phyloP scores from a whole-genome alignment of 2,888 invertebrate genomes.

The Desoria tigrina region DNA sequence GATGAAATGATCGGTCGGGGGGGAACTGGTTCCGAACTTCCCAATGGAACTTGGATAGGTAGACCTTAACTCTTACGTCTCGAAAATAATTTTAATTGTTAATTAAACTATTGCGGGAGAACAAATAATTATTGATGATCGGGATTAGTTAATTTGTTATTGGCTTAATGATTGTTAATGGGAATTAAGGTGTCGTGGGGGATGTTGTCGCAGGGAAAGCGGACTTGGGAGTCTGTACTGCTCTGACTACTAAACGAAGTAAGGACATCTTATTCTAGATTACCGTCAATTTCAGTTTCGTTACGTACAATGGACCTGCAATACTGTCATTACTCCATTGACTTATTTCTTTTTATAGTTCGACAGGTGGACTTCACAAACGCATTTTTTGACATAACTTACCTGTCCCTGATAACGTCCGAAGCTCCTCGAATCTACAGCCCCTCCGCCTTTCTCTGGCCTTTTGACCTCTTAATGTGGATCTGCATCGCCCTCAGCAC shows the following conservation, averaged over 20 bases:
- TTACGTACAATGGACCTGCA: no score
- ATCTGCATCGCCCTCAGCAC: slow-evolving; percentile 21
- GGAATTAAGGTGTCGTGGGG: slow-evolving; percentile 32
- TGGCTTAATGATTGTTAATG: no score
- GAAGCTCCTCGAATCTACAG: slow-evolving; percentile 27
- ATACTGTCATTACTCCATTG: no score
- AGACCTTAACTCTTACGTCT: no score
- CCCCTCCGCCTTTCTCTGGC: slow-evolving; percentile 27
- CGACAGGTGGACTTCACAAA: slow-evolving; percentile 32
- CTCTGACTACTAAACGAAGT: slow-evolving; percentile 36
- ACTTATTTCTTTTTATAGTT: no score
- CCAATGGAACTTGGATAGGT: slow-evolving; percentile 43
- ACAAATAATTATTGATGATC: no score
- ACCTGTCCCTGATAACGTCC: slow-evolving; percentile 39
- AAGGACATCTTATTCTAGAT: no score
- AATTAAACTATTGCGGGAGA: no score
- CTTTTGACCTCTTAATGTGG: slow-evolving; percentile 27
- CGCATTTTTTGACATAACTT: slow-evolving; percentile 33
- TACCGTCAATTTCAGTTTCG: slow-evolving; percentile 25
- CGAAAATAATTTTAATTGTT: no score
- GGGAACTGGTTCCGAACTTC: slow-evolving; percentile 36
- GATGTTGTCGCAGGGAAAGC: slow-evolving; percentile 30
- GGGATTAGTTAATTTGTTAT: no score
- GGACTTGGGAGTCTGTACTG: slow-evolving; percentile 29
- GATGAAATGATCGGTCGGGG: slow-evolving; percentile 40